These are phyloP conservation scores for Yponomeuta plumbellus DNA, from an alignment of 2,888 invertebrate genomes.

Conservation along the genomic window DNA sequence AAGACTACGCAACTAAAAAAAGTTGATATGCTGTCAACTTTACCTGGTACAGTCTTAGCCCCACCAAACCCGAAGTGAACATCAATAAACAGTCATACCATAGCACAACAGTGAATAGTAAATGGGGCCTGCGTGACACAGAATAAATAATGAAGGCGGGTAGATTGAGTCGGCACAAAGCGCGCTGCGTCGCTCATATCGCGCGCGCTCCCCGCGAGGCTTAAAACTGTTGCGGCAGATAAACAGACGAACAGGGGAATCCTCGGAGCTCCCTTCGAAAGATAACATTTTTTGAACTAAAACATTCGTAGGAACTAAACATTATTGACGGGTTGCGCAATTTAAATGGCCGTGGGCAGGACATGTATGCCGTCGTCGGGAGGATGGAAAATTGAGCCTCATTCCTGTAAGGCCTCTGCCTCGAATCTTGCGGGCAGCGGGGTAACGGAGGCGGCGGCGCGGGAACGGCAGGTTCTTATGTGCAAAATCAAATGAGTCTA, in stretches of 20 bases:
- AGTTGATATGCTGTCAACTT: background rate
- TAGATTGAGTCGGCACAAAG: conserved; percentile 35
- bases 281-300: too few species aligned
- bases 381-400: too few species aligned
- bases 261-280: conserved; percentile 21
- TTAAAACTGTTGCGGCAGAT: conserved; percentile 38
- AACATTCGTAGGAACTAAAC: too few species aligned
- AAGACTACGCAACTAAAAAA: too few species aligned
- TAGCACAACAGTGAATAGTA: background rate
- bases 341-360: too few species aligned
- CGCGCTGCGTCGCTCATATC: conserved; percentile 33
- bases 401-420: too few species aligned
- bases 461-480: too few species aligned
- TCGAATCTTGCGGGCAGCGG: too few species aligned
- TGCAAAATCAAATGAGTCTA: too few species aligned
- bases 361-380: too few species aligned
- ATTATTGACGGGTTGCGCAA: too few species aligned
- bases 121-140: conserved; percentile 27
- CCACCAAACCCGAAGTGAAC: background rate
- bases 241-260: conserved; percentile 32
- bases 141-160: conserved; percentile 44
- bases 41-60: background rate
- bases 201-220: conserved; percentile 28
- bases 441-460: too few species aligned
- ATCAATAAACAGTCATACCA: background rate